These are phyloP conservation scores for Acanthurus tractus DNA, from an alignment of 2,797 vertebrate species.

Conservation along the genomic window DNA sequence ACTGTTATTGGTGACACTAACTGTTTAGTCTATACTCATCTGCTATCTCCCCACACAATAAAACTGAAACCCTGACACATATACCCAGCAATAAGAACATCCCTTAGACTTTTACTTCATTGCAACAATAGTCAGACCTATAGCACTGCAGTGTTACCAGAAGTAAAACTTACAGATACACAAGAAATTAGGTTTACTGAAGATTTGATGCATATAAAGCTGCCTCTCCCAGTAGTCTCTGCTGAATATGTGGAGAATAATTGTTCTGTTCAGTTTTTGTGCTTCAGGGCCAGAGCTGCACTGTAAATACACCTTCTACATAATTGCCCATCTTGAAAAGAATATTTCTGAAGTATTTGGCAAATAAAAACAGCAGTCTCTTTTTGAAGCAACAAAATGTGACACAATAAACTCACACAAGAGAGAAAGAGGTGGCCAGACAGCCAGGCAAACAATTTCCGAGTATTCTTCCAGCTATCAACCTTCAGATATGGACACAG, in stretches of 20 bases:
- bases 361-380: constrained; percentile 48
- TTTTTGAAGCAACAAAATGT: constrained; percentile 40
- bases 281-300: constrained; percentile 34
- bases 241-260: constrained; percentile 34
- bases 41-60: constrained; percentile 18
- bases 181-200: background rate
- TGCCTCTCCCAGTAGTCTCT: background rate
- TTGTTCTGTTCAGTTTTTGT: constrained; percentile 30
- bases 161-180: constrained; percentile 17
- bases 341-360: constrained; percentile 51
- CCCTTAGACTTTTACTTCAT: constrained; percentile 13
- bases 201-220: background rate
- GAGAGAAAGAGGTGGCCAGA: constrained; percentile 25
- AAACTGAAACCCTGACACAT: constrained; percentile 21
- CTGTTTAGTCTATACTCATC: constrained; percentile 23
- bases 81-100: constrained; percentile 43
- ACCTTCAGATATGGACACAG: constrained; percentile 51
- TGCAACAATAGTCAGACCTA: constrained; percentile 11
- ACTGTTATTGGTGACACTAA: constrained; percentile 49
- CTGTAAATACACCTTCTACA: constrained; percentile 47
- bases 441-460: constrained; percentile 33
- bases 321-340: constrained; percentile 44
- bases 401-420: constrained; percentile 27
- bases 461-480: constrained; percentile 47
- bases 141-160: constrained; percentile 1